These are phyloP conservation scores for Diaprepes abbreviatus DNA, from an alignment of 2,888 invertebrate genomes.

Conservation along the genomic window DNA sequence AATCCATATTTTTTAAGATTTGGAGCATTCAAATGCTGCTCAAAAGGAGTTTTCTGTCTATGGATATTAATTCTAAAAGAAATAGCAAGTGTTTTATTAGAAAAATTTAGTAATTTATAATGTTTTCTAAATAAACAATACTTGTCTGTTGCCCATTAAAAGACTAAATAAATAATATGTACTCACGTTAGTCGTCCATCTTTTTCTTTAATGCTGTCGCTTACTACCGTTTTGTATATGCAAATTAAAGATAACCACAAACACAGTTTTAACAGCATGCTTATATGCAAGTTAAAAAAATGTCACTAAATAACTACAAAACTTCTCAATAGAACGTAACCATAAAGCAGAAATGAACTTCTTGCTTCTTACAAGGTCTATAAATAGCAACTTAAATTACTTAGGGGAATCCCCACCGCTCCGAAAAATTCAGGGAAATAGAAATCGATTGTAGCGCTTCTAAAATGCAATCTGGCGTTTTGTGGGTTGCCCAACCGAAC, in stretches of 20 bases:
- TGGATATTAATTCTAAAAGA: slow-evolving; percentile 57
- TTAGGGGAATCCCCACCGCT: background rate
- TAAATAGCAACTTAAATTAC: too few relatives aligned
- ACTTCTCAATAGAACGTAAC: background rate
- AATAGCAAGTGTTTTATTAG: background rate
- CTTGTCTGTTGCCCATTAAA: too few relatives aligned
- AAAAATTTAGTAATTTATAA: too few relatives aligned
- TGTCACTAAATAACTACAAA: background rate
- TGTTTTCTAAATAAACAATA: too few relatives aligned
- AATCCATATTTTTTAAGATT: slow-evolving; percentile 55
- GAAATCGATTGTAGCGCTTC: too few relatives aligned
- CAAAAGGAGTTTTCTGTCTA: slow-evolving; percentile 59
- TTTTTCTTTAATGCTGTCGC: background rate
- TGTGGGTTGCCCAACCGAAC: too few relatives aligned
- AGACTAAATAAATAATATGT: too few relatives aligned
- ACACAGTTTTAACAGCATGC: background rate
- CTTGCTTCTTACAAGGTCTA: background rate
- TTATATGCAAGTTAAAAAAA: too few relatives aligned
- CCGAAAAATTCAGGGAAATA: background rate
- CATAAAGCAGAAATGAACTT: too few relatives aligned
- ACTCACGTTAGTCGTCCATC: background rate
- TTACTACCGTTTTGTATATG: background rate
- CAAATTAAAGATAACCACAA: background rate
- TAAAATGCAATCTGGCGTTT: too few relatives aligned
- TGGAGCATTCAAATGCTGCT: slow-evolving; percentile 55